These are phyloP conservation scores for Hipposideros larvatus DNA, from an alignment of 2,797 vertebrate genomes.

Conservation along the genomic window DNA sequence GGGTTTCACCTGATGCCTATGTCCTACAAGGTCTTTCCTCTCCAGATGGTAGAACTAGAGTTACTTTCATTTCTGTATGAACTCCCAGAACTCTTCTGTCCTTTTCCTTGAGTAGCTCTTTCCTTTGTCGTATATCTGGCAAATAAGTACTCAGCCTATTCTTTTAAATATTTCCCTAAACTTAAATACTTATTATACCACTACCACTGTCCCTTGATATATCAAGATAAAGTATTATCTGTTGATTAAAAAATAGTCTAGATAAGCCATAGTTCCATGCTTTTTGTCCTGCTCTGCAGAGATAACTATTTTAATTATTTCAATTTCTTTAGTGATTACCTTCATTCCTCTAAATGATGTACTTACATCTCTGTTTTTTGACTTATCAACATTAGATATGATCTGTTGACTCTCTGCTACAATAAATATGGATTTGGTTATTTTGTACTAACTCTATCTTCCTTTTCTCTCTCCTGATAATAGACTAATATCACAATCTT, in stretches of 20 bases:
- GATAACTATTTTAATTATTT: not conserved
- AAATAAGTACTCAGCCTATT: not conserved
- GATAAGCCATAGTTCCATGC: not conserved
- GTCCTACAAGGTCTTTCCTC: not conserved
- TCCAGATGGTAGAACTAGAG: not conserved
- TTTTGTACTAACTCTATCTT: not conserved
- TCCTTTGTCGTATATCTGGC: not conserved
- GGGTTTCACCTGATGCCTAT: not conserved
- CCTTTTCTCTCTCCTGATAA: not conserved
- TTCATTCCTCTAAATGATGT: not conserved
- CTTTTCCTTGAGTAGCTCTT: not conserved
- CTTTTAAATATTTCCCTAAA: constrained; percentile 36
- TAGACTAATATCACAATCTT: not conserved
- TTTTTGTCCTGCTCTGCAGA: not conserved
- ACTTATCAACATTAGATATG: not conserved
- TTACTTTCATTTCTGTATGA: not conserved
- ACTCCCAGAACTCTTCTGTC: not conserved
- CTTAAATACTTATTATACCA: not conserved
- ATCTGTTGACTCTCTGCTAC: not conserved
- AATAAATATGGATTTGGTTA: not conserved
- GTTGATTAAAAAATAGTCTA: not conserved
- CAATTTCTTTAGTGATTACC: not conserved
- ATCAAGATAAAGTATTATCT: not conserved
- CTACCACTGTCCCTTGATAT: not conserved
- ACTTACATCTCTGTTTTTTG: constrained; percentile 14